Evolutionary conservation across 2,797 vertebrate genomes (phyloP).

Genomic region (Anas bernieri): DNA sequence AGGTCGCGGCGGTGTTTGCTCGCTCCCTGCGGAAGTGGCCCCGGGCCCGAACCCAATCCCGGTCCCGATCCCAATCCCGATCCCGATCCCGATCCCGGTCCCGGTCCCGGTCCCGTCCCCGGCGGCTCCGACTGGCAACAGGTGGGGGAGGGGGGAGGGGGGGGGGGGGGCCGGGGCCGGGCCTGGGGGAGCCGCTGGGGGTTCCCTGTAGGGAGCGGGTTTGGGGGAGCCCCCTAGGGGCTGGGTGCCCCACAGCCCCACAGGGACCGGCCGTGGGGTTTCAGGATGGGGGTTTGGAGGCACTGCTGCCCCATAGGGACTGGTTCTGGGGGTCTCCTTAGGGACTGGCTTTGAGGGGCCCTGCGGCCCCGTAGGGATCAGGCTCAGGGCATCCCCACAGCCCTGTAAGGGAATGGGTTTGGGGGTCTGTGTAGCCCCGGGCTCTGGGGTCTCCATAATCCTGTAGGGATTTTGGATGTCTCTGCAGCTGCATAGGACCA

Average conservation of each 20-base stretch:
- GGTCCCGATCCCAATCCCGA: not conserved
- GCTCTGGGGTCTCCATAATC: not conserved
- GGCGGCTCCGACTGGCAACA: not conserved
- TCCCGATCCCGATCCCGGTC: too few relatives aligned
- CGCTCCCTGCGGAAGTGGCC: conserved; percentile 29
- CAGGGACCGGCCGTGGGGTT: not conserved
- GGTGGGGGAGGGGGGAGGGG: too few relatives aligned
- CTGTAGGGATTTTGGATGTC: not conserved
- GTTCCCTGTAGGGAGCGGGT: too few relatives aligned
- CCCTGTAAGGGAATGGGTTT: not conserved
- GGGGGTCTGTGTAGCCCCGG: too few relatives aligned
- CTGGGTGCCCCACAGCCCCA: not conserved
- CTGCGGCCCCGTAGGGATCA: not conserved
- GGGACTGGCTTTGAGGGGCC: too few relatives aligned
- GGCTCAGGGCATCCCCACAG: not conserved
- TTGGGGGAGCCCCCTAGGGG: not conserved
- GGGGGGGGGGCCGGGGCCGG: too few relatives aligned
- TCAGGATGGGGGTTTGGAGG: not conserved
- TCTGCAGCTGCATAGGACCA: not conserved
- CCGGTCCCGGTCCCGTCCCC: too few relatives aligned
- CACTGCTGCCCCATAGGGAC: not conserved
- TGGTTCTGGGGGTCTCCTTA: not conserved
- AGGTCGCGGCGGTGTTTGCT: conserved; percentile 1
- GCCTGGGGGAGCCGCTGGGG: too few relatives aligned
- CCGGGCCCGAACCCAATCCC: not conserved